A percentile compares a stretch with the other conserved stretches of the same genome.
Conservation (phyloP, 2,888 invertebrate species). For the Lepidochitona cinerea region DNA sequence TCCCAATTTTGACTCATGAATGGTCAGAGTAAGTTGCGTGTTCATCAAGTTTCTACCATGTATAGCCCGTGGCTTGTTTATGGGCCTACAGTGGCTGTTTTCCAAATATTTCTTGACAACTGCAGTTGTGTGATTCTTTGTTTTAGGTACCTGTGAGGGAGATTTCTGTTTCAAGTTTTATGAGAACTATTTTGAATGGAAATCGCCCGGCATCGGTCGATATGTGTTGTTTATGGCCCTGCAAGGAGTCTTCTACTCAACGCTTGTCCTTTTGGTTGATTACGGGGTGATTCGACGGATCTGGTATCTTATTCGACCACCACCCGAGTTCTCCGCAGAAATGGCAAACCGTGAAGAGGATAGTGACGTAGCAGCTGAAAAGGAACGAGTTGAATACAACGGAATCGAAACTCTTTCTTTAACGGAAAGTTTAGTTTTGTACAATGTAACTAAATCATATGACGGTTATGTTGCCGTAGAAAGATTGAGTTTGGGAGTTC, state of each 20-base stretch:
- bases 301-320: not conserved
- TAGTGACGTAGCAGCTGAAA: slow-evolving; percentile 65
- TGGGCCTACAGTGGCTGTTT: too few species aligned
- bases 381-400: slow-evolving; percentile 44
- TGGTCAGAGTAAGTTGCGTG: too few species aligned
- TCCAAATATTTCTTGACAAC: too few species aligned
- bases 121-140: too few species aligned
- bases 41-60: too few species aligned
- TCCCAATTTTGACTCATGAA: too few species aligned
- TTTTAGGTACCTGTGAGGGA: not conserved
- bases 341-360: slow-evolving; percentile 29
- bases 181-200: slow-evolving; percentile 77
- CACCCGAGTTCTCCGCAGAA: not conserved
- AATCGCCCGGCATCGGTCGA: slow-evolving; percentile 79
- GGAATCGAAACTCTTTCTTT: not conserved
- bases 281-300: slow-evolving; percentile 23
- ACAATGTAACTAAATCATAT: not conserved
- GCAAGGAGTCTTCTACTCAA: slow-evolving; percentile 76
- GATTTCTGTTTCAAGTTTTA: not conserved
- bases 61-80: too few species aligned
- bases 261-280: slow-evolving; percentile 78
- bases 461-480: slow-evolving; percentile 52
- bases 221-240: slow-evolving; percentile 76
- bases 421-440: not conserved
- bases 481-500: slow-evolving; percentile 58